These are phyloP conservation scores for Lingula anatina DNA, from an alignment of 2,888 invertebrate species.

Conservation along the genomic window DNA sequence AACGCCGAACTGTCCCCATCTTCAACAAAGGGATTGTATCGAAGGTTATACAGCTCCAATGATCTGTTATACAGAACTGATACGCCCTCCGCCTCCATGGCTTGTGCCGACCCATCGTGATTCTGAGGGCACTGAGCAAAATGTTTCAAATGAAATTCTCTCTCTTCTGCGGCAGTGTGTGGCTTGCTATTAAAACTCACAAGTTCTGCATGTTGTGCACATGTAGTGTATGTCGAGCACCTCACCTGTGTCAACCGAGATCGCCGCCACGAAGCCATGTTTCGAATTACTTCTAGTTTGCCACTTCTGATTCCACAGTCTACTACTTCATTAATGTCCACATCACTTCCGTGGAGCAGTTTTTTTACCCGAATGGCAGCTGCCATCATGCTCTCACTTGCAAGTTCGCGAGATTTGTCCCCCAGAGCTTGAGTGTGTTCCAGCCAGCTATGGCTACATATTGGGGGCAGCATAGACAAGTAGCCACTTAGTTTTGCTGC, in stretches of 20 bases:
- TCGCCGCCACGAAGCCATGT: not conserved
- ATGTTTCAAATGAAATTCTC: not conserved
- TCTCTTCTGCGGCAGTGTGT: not conserved
- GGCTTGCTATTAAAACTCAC: not conserved
- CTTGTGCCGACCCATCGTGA: not conserved
- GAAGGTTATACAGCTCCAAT: not conserved
- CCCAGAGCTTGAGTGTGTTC: no score
- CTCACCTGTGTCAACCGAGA: not conserved
- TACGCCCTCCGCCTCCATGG: not conserved
- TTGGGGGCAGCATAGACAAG: no score
- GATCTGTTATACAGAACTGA: not conserved
- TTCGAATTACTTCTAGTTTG: not conserved
- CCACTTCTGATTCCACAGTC: no score
- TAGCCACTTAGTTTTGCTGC: no score
- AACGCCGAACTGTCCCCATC: not conserved
- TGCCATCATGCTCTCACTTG: no score
- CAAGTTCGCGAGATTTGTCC: no score
- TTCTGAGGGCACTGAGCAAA: not conserved
- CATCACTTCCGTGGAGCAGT: no score
- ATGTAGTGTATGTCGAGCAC: no score
- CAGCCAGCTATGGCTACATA: no score
- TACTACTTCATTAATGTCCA: no score
- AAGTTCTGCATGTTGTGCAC: no score
- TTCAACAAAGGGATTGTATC: not conserved
- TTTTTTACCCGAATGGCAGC: no score